Percentiles rank a stretch among this genome's conserved stretches.
These are phyloP conservation scores for Muntiacus muntjak DNA, from an alignment of 2,113 vertebrate species.

Conservation along the genomic window DNA sequence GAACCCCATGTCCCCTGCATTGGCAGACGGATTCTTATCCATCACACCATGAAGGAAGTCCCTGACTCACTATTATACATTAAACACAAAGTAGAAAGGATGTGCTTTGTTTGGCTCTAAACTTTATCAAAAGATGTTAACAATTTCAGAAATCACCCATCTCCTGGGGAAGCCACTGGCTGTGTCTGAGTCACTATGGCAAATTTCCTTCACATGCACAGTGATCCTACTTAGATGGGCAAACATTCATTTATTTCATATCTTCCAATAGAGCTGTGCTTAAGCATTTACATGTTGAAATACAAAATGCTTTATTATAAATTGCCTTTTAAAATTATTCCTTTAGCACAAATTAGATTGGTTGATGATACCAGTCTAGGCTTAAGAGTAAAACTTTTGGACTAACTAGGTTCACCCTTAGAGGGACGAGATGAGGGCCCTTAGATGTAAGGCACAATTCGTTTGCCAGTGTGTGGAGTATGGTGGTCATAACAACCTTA, in stretches of 20 bases:
- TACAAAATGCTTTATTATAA: background rate
- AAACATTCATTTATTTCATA: background rate
- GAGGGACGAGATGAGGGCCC: background rate
- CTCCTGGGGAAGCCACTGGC: background rate
- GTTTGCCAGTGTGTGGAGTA: background rate
- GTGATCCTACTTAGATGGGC: background rate
- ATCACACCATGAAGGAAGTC: background rate
- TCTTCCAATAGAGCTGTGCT: background rate
- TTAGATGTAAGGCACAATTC: background rate
- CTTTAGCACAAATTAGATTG: background rate
- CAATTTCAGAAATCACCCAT: background rate
- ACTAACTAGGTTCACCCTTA: background rate
- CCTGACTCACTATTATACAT: background rate
- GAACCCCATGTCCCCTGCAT: background rate
- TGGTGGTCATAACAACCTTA: background rate
- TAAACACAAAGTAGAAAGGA: background rate
- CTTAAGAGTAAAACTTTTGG: background rate
- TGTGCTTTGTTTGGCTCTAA: background rate
- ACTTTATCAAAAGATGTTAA: background rate
- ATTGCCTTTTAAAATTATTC: background rate
- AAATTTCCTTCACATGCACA: background rate
- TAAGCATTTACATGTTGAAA: background rate
- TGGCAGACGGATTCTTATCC: background rate
- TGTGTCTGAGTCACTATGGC: background rate
- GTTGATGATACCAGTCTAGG: background rate